Evolutionary conservation across 2,797 vertebrate genomes (phyloP), one percentile per base, ranked within the genome.

Genomic region (Ptychadena robeensis): DNA sequence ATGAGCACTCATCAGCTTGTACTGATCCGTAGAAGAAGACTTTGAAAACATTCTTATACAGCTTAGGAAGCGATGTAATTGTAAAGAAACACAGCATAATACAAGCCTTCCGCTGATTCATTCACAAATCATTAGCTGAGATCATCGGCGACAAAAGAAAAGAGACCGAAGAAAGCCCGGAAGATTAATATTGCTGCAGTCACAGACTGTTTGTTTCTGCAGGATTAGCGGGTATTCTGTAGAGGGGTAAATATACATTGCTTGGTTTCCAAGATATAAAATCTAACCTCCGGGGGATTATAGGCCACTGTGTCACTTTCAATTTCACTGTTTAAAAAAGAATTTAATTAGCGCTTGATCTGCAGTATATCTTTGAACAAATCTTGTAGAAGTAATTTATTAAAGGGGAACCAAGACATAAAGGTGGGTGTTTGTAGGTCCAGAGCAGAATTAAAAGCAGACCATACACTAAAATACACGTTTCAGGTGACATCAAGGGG

Each of bases 331-430:
- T 80, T 83, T 79, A 80, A 37, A 84, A 84, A 73, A 73, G 75
- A 83, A 79, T 73, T 74, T 74, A 83, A 84, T 84, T 84, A 84
- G 76, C 8, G 34, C 48, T 84, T 84, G 65, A 74, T 66, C 82
- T 77, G 68, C 65, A 79, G 67, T 61, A 70, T 73, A 74, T 69
- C 53, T 35, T 34, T 11, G n/a, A 68, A 40, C 25, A 78, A 78
- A 77, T 77, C 30, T n/a, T 48, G 22, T 67, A 67, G 22, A 30
- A 34, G 37, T 18, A 28, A 18, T 77, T 53, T 67, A 67, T 32
- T 66, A 77, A 32, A 77, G 37, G n/a, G 10, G 75, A 68, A 31
- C 0, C 8, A 12, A 75, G 31, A 10, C 1, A 18, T 35, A 30
- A 28, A 75, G 53, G n/a, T n/a, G n/a, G n/a, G n/a, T n/a, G n/a